Conservation (phyloP, 2,113 vertebrate species). For the Glaucidium brasilianum region DNA sequence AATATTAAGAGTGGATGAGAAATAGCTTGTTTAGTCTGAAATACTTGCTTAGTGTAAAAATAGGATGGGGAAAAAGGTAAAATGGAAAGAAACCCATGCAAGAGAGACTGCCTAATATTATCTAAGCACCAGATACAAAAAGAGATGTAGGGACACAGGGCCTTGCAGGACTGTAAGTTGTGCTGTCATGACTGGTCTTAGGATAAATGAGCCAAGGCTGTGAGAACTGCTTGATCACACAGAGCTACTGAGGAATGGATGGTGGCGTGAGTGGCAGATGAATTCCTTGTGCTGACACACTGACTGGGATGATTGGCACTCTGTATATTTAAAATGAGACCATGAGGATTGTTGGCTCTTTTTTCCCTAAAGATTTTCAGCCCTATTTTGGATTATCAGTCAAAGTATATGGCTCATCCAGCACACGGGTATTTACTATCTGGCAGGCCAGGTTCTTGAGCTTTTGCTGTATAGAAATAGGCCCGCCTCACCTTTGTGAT, state of each 20-base stretch:
- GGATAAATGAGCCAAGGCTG: background rate
- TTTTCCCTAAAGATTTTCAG: background rate
- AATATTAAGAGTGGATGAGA: background rate
- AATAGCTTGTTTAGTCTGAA: background rate
- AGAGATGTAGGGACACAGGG: background rate
- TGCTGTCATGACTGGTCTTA: background rate
- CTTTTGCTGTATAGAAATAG: background rate
- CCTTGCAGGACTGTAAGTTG: background rate
- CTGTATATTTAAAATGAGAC: background rate
- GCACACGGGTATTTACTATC: background rate
- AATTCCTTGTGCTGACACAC: background rate
- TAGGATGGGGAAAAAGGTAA: background rate
- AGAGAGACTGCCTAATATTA: background rate
- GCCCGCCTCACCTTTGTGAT: background rate
- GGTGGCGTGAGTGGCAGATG: fast-evolving
- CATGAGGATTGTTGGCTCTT: background rate
- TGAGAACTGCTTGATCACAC: background rate
- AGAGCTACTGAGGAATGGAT: fast-evolving
- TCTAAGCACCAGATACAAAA: background rate
- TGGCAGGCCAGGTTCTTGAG: background rate
- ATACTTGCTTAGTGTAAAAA: background rate
- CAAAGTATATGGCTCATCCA: background rate
- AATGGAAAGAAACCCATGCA: background rate
- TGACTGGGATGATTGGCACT: background rate
- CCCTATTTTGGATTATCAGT: background rate